These are phyloP conservation scores for Ptilodon capucinus DNA, from an alignment of 2,888 invertebrate genomes.

Conservation along the genomic window DNA sequence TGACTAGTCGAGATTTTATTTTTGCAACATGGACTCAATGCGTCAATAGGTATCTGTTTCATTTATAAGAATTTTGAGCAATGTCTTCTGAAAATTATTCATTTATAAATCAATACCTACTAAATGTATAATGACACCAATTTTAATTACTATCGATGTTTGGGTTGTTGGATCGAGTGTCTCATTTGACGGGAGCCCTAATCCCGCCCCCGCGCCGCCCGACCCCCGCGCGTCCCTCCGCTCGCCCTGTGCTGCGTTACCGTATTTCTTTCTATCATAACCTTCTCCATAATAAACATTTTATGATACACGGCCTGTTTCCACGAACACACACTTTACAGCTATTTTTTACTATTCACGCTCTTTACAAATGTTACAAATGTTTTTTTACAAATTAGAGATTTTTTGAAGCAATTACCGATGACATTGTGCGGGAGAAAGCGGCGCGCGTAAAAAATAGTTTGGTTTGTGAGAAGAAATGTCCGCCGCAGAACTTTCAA, in stretches of 20 bases:
- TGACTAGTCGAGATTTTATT: too few relatives aligned
- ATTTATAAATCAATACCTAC: constrained; percentile 1
- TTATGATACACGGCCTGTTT: background rate
- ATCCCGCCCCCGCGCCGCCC: background rate
- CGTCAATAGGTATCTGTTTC: too few relatives aligned
- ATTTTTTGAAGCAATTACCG: constrained; percentile 40
- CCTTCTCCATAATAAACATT: background rate
- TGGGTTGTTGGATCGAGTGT: background rate
- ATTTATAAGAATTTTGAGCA: background rate
- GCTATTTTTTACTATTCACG: constrained; percentile 3
- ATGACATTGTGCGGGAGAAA: constrained; percentile 56
- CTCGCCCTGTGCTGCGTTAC: background rate
- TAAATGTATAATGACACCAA: background rate
- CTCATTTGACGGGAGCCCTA: background rate
- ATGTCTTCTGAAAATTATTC: background rate
- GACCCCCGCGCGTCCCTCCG: background rate
- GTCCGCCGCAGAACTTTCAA: constrained; percentile 57
- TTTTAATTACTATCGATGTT: background rate
- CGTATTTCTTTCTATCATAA: background rate
- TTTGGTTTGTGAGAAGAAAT: constrained; percentile 36
- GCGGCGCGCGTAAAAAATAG: constrained; percentile 47
- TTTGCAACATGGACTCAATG: too few relatives aligned
- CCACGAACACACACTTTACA: background rate
- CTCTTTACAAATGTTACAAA: constrained; percentile 8
- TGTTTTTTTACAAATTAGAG: constrained; percentile 28